Evolutionary conservation across 2,113 vertebrate genomes (phyloP).

Genomic region (Urocolius indicus): DNA sequence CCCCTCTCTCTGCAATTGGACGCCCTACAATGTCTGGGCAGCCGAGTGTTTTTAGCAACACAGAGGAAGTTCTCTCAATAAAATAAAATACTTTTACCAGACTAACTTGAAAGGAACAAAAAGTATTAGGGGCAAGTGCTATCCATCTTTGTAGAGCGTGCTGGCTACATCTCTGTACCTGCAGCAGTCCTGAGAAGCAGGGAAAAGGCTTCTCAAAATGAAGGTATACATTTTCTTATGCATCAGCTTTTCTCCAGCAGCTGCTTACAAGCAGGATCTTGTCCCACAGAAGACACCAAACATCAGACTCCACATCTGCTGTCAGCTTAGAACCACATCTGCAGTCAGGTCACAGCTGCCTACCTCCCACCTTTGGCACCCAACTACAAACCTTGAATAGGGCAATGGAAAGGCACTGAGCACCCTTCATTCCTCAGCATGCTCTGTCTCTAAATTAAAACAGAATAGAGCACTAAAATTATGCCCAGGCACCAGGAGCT

Average conservation of each 20-base stretch:
- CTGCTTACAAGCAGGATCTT: neutral
- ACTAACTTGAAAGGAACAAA: neutral
- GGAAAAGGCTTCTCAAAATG: neutral
- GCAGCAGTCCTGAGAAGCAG: neutral
- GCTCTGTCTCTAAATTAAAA: neutral
- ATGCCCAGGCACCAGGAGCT: neutral
- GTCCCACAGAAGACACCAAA: neutral
- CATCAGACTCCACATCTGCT: neutral
- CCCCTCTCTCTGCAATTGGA: neutral
- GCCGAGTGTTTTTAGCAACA: neutral
- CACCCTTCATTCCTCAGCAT: neutral
- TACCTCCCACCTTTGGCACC: neutral
- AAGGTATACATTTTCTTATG: neutral
- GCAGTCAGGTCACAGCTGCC: neutral
- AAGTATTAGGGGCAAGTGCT: neutral
- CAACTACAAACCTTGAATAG: neutral
- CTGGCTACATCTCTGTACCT: neutral
- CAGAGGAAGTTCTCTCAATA: neutral
- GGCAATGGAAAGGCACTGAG: neutral
- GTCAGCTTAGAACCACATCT: neutral
- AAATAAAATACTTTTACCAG: neutral
- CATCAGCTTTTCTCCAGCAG: neutral
- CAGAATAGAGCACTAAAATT: neutral
- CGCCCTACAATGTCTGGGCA: neutral
- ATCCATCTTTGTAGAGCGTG: neutral